These are phyloP conservation scores for Meloidogyne floridensis DNA, from an alignment of 1,140 invertebrate genomes.

Conservation along the genomic window DNA sequence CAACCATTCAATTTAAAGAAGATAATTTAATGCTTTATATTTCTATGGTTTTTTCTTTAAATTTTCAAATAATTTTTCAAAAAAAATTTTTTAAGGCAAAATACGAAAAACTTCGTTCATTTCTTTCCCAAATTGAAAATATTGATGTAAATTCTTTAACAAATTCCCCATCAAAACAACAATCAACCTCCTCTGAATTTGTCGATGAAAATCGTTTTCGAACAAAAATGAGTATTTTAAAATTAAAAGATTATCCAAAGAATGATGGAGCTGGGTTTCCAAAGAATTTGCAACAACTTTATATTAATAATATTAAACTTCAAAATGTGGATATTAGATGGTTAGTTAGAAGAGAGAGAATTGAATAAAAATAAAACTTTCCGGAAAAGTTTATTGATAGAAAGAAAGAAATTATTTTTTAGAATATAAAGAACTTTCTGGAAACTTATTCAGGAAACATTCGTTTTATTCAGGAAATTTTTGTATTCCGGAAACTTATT, in stretches of 20 bases:
- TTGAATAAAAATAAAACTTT: neutral
- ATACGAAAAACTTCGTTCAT: conserved; percentile 15
- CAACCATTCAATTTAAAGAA: conserved; percentile 23
- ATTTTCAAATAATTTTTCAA: neutral
- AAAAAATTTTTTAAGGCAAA: conserved; percentile 26
- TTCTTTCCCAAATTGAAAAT: conserved; percentile 15
- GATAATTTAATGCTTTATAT: conserved; percentile 19
- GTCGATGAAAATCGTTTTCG: neutral
- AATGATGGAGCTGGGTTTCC: conserved; percentile 10
- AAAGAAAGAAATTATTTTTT: too few species aligned
- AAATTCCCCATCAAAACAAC: neutral
- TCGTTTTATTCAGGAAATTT: too few species aligned
- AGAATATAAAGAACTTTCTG: too few species aligned
- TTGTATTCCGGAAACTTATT: too few species aligned
- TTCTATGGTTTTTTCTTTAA: conserved; percentile 5
- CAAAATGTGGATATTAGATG: conserved; percentile 30
- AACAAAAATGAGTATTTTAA: neutral
- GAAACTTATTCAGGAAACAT: too few species aligned
- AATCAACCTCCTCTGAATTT: neutral
- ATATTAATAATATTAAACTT: conserved; percentile 18
- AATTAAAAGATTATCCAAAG: neutral
- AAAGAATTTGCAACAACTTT: conserved; percentile 20
- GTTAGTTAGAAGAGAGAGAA: conserved; percentile 5
- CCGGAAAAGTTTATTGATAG: too few species aligned
- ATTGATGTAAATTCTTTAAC: neutral